Percentiles rank a stretch among this genome's conserved stretches.
Conservation (phyloP, 2,888 invertebrate genomes). For the Nephrotoma flavescens region DNA sequence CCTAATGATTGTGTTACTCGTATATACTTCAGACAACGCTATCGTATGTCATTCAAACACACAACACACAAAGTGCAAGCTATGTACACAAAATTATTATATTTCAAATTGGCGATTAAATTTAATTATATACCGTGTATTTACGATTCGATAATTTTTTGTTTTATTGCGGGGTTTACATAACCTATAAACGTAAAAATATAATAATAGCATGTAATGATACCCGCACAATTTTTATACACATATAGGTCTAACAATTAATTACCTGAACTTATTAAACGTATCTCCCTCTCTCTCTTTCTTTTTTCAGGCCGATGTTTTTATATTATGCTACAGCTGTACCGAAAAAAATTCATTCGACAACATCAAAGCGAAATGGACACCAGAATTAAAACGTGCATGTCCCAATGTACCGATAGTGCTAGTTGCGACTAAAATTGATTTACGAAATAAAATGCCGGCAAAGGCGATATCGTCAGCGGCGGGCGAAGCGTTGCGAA, state of each 20-base stretch:
- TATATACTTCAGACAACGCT: no score
- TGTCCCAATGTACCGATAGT: no score
- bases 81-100: background rate
- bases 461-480: no score
- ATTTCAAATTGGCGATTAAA: background rate
- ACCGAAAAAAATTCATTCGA: constrained; percentile 5
- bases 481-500: no score
- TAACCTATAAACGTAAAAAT: background rate
- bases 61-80: background rate
- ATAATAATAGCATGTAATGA: background rate
- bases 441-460: background rate
- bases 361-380: constrained; percentile 7
- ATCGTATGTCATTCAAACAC: background rate
- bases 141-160: background rate
- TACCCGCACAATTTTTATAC: no score
- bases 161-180: background rate
- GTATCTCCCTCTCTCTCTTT: no score
- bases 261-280: background rate
- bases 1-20: no score
- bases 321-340: constrained; percentile 9
- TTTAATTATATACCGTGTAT: background rate
- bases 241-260: background rate
- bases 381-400: constrained; percentile 6
- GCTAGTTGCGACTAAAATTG: no score
- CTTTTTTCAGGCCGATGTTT: constrained; percentile 4